These are phyloP conservation scores for Drosophila mettleri DNA, from an alignment of 2,888 invertebrate genomes.

Conservation along the genomic window DNA sequence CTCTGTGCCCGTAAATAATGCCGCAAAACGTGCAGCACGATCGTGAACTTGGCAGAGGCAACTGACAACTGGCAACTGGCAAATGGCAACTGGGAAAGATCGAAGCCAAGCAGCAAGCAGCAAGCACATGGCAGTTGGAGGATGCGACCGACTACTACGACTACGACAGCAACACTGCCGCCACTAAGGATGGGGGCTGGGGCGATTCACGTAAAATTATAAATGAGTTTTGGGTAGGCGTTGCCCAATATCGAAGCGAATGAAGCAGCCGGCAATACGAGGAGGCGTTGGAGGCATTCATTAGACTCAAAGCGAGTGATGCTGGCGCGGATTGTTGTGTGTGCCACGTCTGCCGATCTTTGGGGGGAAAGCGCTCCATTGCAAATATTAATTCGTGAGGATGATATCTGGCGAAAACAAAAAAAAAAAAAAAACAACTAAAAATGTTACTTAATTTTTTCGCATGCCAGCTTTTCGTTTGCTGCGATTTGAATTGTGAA, in stretches of 20 bases:
- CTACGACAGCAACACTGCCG: slow-evolving; percentile 13
- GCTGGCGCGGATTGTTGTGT: slow-evolving; percentile 32
- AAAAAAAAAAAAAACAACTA: slow-evolving; percentile 1
- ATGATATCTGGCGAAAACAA: slow-evolving; percentile 30
- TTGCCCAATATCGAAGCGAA: slow-evolving; percentile 71
- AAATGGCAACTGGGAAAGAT: slow-evolving; percentile 29
- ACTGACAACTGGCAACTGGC: slow-evolving; percentile 25
- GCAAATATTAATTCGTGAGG: slow-evolving; percentile 74
- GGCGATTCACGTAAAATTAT: slow-evolving; percentile 69
- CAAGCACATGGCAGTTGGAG: slow-evolving; percentile 27
- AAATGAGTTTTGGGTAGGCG: slow-evolving; percentile 73
- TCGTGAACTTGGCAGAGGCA: slow-evolving; percentile 62
- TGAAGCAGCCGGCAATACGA: slow-evolving; percentile 57
- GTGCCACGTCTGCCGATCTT: not conserved
- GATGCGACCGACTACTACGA: slow-evolving; percentile 34
- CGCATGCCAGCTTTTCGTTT: slow-evolving; percentile 29
- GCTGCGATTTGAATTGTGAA: slow-evolving; percentile 47
- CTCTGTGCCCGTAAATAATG: slow-evolving; percentile 66
- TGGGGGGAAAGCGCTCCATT: slow-evolving; percentile 13
- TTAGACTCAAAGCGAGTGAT: slow-evolving; percentile 53
- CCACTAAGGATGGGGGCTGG: slow-evolving; percentile 37
- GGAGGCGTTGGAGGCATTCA: slow-evolving; percentile 69
- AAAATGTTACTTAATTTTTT: slow-evolving; percentile 44
- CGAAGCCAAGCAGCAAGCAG: slow-evolving; percentile 18
- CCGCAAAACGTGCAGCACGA: slow-evolving; percentile 74